Conservation (phyloP, 2,113 vertebrate genomes). For the Colistium nudipinnis region DNA sequence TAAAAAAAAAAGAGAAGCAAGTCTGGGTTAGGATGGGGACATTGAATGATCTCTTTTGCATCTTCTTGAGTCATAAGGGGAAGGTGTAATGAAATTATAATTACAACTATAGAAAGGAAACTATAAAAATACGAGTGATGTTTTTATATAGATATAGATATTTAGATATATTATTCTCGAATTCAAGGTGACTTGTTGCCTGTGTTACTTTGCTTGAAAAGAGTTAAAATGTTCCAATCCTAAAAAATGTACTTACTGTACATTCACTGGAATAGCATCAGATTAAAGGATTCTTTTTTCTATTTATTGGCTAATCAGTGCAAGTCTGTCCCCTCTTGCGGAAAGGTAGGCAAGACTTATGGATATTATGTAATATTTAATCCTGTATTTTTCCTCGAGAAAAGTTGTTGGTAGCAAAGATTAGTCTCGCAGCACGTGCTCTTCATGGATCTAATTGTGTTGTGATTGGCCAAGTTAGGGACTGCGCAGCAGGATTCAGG, state of each 20-base stretch:
- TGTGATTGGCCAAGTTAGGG: constrained; percentile 17
- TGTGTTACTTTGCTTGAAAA: too few species aligned
- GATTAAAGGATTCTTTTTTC: too few species aligned
- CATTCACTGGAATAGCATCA: too few species aligned
- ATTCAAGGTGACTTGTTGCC: too few species aligned
- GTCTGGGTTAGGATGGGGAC: not conserved
- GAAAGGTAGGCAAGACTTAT: not conserved
- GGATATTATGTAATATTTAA: constrained; percentile 4
- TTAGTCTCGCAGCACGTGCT: constrained; percentile 1
- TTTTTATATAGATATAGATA: too few species aligned
- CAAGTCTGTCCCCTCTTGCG: not conserved
- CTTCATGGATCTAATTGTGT: not conserved
- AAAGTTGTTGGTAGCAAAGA: not conserved
- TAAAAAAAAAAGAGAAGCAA: not conserved
- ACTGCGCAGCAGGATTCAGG: constrained; percentile 6
- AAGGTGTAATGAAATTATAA: not conserved
- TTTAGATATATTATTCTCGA: too few species aligned
- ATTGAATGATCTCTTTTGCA: not conserved
- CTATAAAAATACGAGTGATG: too few species aligned
- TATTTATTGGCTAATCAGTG: not conserved
- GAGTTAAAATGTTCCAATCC: too few species aligned
- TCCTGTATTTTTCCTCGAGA: constrained; percentile 3
- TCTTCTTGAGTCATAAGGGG: too few species aligned
- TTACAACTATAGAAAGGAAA: too few species aligned
- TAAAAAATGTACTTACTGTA: too few species aligned